Evolutionary conservation across 1,140 invertebrate species (phyloP).

Genomic region (Heliconius hermathena): DNA sequence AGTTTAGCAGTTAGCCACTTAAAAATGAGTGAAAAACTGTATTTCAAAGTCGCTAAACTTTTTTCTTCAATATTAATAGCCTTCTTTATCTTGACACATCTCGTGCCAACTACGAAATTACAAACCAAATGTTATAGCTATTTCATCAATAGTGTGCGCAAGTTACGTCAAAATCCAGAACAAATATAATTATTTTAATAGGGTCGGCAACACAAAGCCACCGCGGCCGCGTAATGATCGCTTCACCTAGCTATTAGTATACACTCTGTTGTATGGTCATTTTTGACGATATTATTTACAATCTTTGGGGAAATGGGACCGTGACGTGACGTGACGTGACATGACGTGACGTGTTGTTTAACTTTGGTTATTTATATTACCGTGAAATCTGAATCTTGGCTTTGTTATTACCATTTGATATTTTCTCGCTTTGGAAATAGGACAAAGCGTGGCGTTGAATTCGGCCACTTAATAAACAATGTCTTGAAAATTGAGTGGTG

Average conservation of each 20-base stretch:
- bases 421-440: too few relatives aligned
- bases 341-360: background rate
- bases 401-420: background rate
- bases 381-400: background rate
- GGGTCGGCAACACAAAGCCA: constrained; percentile 42
- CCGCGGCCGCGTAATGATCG: constrained; percentile 37
- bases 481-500: too few relatives aligned
- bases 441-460: too few relatives aligned
- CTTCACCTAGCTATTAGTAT: constrained; percentile 22
- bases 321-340: background rate
- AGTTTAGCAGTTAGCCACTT: too few relatives aligned
- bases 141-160: background rate
- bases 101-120: too few relatives aligned
- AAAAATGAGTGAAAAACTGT: too few relatives aligned
- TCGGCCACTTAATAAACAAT: too few relatives aligned
- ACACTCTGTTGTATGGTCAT: constrained; percentile 16
- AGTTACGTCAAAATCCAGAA: constrained; percentile 23
- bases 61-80: too few relatives aligned
- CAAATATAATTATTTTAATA: constrained; percentile 56
- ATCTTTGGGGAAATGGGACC: constrained; percentile 21
- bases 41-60: too few relatives aligned
- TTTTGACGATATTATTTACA: constrained; percentile 24
- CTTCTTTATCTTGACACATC: too few relatives aligned
- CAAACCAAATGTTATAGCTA: background rate
- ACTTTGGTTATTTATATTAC: background rate